phyloP scores from a whole-genome alignment of 53 echinoderm and acorn worm species.

The Henricia sp. region DNA sequence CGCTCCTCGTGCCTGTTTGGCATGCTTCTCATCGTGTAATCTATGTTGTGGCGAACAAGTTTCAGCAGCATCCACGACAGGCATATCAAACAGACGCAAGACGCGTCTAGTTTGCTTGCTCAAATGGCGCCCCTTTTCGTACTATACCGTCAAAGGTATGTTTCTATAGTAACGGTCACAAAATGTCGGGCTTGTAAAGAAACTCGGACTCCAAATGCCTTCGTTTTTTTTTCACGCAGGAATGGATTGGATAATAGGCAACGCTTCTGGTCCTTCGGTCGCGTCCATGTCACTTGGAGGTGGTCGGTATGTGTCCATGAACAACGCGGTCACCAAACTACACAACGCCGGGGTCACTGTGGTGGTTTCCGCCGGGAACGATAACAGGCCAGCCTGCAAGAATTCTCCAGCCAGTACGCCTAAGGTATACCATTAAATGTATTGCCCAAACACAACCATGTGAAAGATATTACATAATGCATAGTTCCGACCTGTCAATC shows the following conservation, averaged over 20 bases:
- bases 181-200: background rate
- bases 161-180: background rate
- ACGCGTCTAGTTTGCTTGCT: too few species aligned
- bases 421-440: slow-evolving; percentile 56
- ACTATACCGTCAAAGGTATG: too few species aligned
- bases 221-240: slow-evolving; percentile 25
- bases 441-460: too few species aligned
- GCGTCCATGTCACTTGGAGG: slow-evolving; percentile 88
- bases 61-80: too few species aligned
- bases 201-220: background rate
- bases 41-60: too few species aligned
- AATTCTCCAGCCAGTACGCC: slow-evolving; percentile 76
- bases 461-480: background rate
- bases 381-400: slow-evolving; percentile 58
- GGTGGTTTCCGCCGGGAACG: slow-evolving; percentile 75
- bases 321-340: slow-evolving; percentile 51
- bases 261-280: slow-evolving; percentile 51
- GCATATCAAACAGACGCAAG: too few species aligned
- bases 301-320: slow-evolving; percentile 1
- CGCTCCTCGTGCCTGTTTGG: too few species aligned
- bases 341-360: slow-evolving; percentile 59
- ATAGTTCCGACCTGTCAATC: too few species aligned
- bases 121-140: too few species aligned
- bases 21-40: too few species aligned
- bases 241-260: slow-evolving; percentile 49